Conservation (phyloP, 1,140 invertebrate genomes). For the Brachionus sp. region DNA sequence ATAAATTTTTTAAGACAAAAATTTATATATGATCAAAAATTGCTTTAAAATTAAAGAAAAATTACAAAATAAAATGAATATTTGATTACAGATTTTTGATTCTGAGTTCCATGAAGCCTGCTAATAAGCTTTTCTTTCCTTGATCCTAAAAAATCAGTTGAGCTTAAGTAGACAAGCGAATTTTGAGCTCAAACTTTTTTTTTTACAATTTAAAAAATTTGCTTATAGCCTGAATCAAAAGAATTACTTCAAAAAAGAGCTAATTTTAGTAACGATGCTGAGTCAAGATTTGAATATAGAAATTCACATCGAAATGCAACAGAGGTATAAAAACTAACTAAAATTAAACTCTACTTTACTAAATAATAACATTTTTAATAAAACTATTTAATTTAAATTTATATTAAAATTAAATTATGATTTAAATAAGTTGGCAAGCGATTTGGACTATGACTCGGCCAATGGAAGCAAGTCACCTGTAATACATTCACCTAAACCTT, state of each 20-base stretch:
- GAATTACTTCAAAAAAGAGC: slow-evolving; percentile 27
- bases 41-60: too few species aligned
- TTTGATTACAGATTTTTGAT: background rate
- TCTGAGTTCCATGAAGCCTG: background rate
- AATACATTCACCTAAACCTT: slow-evolving; percentile 2
- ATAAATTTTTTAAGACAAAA: too few species aligned
- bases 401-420: background rate
- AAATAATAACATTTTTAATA: background rate
- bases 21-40: too few species aligned
- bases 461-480: slow-evolving; percentile 3
- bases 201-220: background rate
- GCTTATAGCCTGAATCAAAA: slow-evolving; percentile 33
- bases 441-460: background rate
- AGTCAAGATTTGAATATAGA: background rate
- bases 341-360: background rate
- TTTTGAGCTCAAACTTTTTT: background rate
- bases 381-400: background rate
- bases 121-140: background rate
- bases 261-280: background rate
- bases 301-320: background rate
- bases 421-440: background rate
- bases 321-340: background rate
- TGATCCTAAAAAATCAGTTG: background rate
- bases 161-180: background rate
- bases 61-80: too few species aligned